Percentiles rank a stretch among this genome's conserved stretches.
Evolutionary conservation across 2,888 invertebrate species (phyloP).

Genomic region (Chymomyza caudatula): DNA sequence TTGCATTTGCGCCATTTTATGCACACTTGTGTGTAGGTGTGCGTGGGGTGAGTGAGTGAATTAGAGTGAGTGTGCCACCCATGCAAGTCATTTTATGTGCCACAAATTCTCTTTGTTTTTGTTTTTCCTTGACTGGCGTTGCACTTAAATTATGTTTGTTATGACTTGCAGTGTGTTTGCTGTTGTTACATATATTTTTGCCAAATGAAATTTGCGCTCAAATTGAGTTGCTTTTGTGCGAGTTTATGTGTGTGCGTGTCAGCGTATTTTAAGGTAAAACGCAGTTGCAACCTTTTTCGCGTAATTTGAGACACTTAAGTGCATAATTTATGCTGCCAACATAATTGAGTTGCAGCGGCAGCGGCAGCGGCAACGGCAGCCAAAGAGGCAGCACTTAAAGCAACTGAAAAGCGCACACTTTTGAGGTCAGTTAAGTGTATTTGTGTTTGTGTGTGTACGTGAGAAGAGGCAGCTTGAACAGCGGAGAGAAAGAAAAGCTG

Average conservation of each 20-base stretch:
- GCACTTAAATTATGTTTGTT: slow-evolving; percentile 67
- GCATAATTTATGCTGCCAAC: slow-evolving; percentile 58
- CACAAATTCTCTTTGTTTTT: neutral
- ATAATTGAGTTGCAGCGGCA: slow-evolving; percentile 48
- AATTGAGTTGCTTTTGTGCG: slow-evolving; percentile 58
- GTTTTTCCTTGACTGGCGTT: slow-evolving; percentile 45
- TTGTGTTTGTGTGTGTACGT: neutral
- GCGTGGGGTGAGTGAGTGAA: neutral
- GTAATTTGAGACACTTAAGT: slow-evolving; percentile 53
- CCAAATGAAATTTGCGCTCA: slow-evolving; percentile 58
- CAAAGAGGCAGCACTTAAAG: slow-evolving; percentile 21
- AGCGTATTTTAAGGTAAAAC: slow-evolving; percentile 40
- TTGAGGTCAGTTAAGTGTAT: slow-evolving; percentile 23
- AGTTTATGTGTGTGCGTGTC: slow-evolving; percentile 22
- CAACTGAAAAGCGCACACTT: neutral
- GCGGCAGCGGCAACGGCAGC: neutral
- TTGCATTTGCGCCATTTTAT: neutral
- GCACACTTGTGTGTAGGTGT: neutral
- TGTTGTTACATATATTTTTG: slow-evolving; percentile 40
- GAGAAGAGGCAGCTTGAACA: neutral
- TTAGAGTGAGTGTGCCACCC: neutral
- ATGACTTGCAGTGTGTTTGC: slow-evolving; percentile 42
- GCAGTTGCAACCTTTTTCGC: slow-evolving; percentile 34
- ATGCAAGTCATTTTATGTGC: neutral
- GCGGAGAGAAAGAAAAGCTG: neutral